Conservation (phyloP, 1,140 invertebrate species). For the Parapsyche elsis region DNA sequence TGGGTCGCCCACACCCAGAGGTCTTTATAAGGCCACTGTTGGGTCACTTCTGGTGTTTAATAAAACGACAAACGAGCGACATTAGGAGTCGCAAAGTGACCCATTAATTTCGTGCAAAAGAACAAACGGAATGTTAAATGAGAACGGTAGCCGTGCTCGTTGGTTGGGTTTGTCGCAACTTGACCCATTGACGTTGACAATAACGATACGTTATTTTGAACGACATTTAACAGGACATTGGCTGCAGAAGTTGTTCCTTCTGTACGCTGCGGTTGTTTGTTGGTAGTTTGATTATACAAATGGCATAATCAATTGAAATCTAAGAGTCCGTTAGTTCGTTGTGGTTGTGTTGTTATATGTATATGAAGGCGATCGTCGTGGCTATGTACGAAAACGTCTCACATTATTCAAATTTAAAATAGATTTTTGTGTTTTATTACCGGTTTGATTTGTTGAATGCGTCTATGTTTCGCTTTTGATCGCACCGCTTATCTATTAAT, state of each 20-base stretch:
- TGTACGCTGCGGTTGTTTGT: neutral
- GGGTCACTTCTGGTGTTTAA: conserved; percentile 48
- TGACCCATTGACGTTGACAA: conserved; percentile 4
- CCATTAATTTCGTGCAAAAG: conserved; percentile 33
- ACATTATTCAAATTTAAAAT: conserved; percentile 27
- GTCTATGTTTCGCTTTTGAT: conserved; percentile 15
- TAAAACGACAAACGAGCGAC: conserved; percentile 47
- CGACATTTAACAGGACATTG: neutral
- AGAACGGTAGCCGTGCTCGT: neutral
- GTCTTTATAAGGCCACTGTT: conserved; percentile 13
- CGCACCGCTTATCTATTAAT: conserved; percentile 22
- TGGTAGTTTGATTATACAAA: too few relatives aligned
- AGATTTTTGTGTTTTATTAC: conserved; percentile 3
- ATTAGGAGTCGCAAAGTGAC: conserved; percentile 37
- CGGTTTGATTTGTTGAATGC: neutral
- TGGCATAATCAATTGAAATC: too few relatives aligned
- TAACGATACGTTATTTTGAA: neutral
- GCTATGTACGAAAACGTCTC: conserved; percentile 10
- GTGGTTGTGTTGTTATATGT: too few relatives aligned
- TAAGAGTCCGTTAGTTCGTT: too few relatives aligned
- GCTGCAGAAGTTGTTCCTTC: neutral
- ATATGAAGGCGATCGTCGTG: neutral
- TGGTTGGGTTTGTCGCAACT: neutral
- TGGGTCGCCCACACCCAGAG: conserved; percentile 18
- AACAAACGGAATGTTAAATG: neutral